Percentiles rank a stretch among this genome's conserved stretches.
phyloP scores from a whole-genome alignment of 2,113 vertebrate species.

The Indicator indicator region DNA sequence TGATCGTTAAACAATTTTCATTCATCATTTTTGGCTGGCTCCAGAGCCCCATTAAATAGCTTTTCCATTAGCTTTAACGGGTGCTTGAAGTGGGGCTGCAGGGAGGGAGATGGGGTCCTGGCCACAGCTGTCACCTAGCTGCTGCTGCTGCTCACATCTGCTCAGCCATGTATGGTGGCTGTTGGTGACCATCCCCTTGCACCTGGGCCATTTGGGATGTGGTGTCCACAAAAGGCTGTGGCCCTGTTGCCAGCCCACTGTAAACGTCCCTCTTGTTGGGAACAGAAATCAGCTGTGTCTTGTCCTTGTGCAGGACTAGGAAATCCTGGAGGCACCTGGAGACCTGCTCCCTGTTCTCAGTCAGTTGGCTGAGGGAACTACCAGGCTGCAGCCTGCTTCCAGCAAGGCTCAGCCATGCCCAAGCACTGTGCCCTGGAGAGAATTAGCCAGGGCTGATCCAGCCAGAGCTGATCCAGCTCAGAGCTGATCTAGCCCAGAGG shows the following conservation, averaged over 20 bases:
- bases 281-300: not conserved
- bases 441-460: not conserved
- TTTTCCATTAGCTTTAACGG: not conserved
- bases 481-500: not conserved
- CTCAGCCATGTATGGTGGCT: fast-evolving
- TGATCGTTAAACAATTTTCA: not conserved
- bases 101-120: not conserved
- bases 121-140: not conserved
- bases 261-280: not conserved
- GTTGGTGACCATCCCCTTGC: fast-evolving
- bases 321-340: not conserved
- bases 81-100: not conserved
- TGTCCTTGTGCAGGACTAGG: not conserved
- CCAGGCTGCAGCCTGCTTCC: not conserved
- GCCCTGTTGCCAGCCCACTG: not conserved
- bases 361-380: fast-evolving
- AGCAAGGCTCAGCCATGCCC: not conserved
- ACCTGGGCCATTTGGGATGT: fast-evolving
- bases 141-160: not conserved
- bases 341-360: not conserved
- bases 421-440: not conserved
- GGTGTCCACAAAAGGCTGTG: not conserved
- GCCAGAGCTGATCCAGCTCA: not conserved
- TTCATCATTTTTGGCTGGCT: constrained; percentile 4
- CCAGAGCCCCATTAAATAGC: not conserved